A percentile compares a stretch with the other conserved stretches of the same genome.
phyloP scores from a whole-genome alignment of 2,113 vertebrate genomes.

The Dinomys branickii region DNA sequence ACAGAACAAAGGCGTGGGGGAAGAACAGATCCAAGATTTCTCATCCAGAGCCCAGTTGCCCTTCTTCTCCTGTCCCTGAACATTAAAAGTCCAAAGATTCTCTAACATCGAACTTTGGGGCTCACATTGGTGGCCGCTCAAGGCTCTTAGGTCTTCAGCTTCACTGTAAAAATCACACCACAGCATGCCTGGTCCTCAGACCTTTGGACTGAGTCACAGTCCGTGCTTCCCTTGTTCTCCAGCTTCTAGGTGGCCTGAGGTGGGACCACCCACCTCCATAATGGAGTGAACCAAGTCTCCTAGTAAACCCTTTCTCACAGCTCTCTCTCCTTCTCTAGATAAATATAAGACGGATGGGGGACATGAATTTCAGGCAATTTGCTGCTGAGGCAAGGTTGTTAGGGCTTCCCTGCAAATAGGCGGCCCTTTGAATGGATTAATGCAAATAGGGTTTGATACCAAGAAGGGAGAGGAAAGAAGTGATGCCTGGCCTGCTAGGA shows the following conservation, averaged over 20 bases:
- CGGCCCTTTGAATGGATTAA: no score
- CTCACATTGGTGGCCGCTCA: not conserved
- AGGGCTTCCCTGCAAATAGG: not conserved
- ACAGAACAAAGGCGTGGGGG: not conserved
- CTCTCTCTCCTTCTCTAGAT: not conserved
- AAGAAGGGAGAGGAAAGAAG: not conserved
- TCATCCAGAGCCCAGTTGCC: not conserved
- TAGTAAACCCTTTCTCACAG: not conserved
- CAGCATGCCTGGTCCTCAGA: not conserved
- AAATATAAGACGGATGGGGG: not conserved
- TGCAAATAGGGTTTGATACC: not conserved
- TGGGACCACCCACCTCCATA: not conserved
- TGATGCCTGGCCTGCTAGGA: not conserved
- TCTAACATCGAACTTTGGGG: not conserved
- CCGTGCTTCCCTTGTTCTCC: not conserved
- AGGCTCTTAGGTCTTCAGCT: not conserved
- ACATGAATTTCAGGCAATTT: not conserved
- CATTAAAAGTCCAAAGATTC: not conserved
- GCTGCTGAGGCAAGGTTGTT: not conserved
- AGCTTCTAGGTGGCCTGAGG: accelerated
- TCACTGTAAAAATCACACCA: not conserved
- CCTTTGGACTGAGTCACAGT: not conserved
- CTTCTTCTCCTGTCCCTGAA: not conserved
- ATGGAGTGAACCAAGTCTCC: not conserved
- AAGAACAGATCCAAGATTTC: not conserved